Base-by-base conservation (phyloP, 1,140 invertebrate species). In the Hydropsyche tenuis region DNA sequence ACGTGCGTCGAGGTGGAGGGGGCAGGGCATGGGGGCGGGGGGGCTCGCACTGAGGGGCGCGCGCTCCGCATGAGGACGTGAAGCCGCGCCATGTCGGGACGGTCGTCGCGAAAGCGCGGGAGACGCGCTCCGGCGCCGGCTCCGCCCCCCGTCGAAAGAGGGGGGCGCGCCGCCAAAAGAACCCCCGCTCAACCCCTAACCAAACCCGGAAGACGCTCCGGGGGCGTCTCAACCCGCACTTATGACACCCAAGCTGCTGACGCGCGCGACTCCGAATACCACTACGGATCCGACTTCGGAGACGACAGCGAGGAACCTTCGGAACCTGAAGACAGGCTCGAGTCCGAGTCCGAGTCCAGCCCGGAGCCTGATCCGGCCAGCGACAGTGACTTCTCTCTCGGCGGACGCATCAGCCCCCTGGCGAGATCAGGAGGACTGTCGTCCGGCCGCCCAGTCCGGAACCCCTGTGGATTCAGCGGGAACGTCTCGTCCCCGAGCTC, bases 281-380 rank as follows among this genome's bases (percentile, higher is more conserved):
- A 94, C 81, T 95, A 95, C 83, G 94, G 94, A 0, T 95, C 93
- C 1, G 94, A 95, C 81, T 95, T 95, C 82, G 93, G 93, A 1
- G 93, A 94, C 79, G 91, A 93, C 72, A 93, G 91, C 0, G 93
- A 93, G 63, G 86, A 86, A 77, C 93, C 93, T 78, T 91, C 90
- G 80, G 90, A 91, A 1, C 86, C 89, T 65, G 90, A 91, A 68
- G 92, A 94, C 89, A 89, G 22, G 90, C 88, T 43, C 90, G 88
- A 78, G 81, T 89, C 3, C 89, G 85, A 46, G 89, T 88, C 25
- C 92, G 88, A 78, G 89, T 65, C 20, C n/a, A 25, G n/a, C 73
- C 71, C 27, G n/a, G 42, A 45, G 9, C 53, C 53, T 37, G 69
- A 62, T 5, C 65, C 89, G 4, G 90, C 89, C 23, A 93, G 91